Evolutionary conservation across 2,888 invertebrate species (phyloP), one percentile per base, ranked within the genome.

Genomic region (Rhodophaea formosa): DNA sequence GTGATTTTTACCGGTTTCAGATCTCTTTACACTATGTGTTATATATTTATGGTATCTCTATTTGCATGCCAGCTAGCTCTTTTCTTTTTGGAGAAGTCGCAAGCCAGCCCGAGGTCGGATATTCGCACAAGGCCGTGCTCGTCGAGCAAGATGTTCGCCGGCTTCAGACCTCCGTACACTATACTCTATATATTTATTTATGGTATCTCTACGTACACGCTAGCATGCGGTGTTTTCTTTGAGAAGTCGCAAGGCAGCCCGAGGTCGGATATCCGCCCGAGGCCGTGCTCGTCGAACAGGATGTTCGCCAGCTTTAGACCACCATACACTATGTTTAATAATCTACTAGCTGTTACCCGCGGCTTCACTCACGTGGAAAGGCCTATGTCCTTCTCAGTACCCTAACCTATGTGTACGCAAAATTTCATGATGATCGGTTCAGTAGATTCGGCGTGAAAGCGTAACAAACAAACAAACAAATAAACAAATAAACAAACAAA

Each of bases 31-130:
- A 23, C 23, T 23, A 23, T 23, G 23, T 23, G 2, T 23, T 23
- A 23, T 23, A 23, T 23, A 3, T 23, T 23, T 23, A n/a, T n/a
- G n/a, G n/a, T 52, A 53, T 57, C 29, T 39, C 32, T 65, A 95
- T 97, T 96, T 92, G 97, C 97, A 99, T 99, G 80, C 98, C 98
- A 66, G 99, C 99, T 89, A 99, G 99, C 47, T 99, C 99, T 87
- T 99, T 99, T 93, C n/a, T 99, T 99, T 92, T 99, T 99, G 56
- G 98, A 98, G 76, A 97, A 99, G 92, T 99, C 99, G 91, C 99
- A 99, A 67, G 99, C 99, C 71, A 99, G 93, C 42, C 99, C 99
- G 69, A 99, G 94, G 91, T 99, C 99, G 53, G 99, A 99, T 94
- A 99, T 99, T 84, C 99, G 93, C 66, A 99, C 98, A 88, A 99